Evolutionary conservation across 2,797 vertebrate genomes (phyloP), one percentile per base, ranked within the genome.

Genomic region (Cuniculus paca): DNA sequence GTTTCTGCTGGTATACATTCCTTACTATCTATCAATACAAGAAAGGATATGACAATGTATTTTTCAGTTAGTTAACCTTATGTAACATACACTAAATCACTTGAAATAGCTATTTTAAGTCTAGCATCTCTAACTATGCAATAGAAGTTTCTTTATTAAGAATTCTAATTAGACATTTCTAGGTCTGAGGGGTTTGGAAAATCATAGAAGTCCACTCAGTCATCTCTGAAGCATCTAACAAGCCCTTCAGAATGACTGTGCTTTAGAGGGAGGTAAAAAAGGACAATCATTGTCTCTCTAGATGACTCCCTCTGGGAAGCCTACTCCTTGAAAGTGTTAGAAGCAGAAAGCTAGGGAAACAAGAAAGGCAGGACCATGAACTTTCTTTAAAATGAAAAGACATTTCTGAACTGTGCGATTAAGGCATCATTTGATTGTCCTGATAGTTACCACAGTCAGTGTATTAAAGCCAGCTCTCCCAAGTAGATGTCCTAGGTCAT

Each of bases 381-480:
- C 19, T 81, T 60, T 74, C 72, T 94, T 92, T 84, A 95, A 91
- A 61, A 92, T 39, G 50, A 86, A 45, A 78, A 88, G 48, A 95
- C 84, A 39, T 77, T 91, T 92, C 54, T 91, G 42, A 94, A 72
- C 10, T 74, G 19, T 74, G 7, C 60, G 60, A 74, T 88, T 77
- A 88, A 63, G 16, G 5, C 28, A 56, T 88, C 79, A 65, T 24
- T 82, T 19, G 8, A 86, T 65, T 86, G 58, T 74, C 34, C 58
- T 94, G 94, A 87, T 96, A 98, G 97, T 99, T 98, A 99, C 99
- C 99, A 99, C 99, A 22, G 99, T 99, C 88, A 99, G 98, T 97
- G 99, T 99, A 98, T 93, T 99, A 98, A 99, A 99, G 96, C 99
- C 99, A 34, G 99, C 99, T 98, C 98, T 99, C 0, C 99, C 98